Conservation (phyloP, 2,113 vertebrate genomes). For the Marcusenius ussheri region DNA sequence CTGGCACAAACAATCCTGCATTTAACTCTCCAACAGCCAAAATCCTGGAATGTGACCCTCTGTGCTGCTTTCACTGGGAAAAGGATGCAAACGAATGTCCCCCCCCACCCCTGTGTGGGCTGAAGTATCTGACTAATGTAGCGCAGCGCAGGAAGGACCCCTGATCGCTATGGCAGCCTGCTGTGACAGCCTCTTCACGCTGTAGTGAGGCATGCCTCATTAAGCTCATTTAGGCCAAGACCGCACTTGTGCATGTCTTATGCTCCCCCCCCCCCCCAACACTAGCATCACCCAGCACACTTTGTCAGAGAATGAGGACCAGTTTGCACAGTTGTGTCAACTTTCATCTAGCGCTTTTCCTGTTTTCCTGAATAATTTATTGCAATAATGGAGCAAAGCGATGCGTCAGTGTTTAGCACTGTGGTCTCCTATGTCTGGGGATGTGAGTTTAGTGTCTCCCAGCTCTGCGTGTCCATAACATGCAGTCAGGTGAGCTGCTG, state of each 20-base stretch:
- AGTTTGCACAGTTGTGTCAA: neutral
- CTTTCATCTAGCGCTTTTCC: neutral
- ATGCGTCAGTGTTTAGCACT: too few relatives aligned
- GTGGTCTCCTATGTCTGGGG: neutral
- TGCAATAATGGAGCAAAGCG: neutral
- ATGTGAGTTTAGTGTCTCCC: neutral
- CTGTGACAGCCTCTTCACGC: slow-evolving; percentile 41
- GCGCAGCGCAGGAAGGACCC: slow-evolving; percentile 37
- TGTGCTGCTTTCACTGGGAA: neutral
- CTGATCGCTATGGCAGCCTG: slow-evolving; percentile 34
- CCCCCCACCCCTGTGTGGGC: neutral
- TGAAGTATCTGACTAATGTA: slow-evolving; percentile 36
- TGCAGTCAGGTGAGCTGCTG: neutral
- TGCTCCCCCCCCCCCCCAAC: slow-evolving; percentile 31
- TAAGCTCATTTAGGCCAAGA: slow-evolving; percentile 38
- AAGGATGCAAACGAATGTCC: neutral
- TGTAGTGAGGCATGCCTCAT: slow-evolving; percentile 33
- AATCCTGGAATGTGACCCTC: neutral
- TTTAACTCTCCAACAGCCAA: neutral
- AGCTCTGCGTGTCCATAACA: neutral
- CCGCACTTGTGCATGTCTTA: slow-evolving; percentile 27
- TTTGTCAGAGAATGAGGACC: neutral
- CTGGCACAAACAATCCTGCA: neutral
- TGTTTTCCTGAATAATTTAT: neutral
- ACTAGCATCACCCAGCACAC: neutral